These are phyloP conservation scores for Ceratina calcarata DNA, from an alignment of 1,140 invertebrate genomes.

Conservation along the genomic window DNA sequence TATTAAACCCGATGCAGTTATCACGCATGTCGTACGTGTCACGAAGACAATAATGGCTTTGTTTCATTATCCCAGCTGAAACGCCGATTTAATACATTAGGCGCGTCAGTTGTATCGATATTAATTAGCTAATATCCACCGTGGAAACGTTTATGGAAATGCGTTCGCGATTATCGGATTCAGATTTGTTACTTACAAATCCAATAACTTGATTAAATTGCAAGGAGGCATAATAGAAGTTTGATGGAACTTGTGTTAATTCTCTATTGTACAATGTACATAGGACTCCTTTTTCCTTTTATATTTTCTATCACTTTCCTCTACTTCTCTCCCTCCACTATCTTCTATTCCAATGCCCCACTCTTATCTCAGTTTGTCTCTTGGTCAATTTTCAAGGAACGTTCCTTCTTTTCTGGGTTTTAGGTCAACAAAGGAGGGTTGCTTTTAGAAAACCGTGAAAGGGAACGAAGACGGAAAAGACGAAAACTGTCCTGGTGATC, in stretches of 20 bases:
- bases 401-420: background rate
- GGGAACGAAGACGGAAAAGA: background rate
- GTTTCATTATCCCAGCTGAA: background rate
- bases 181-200: background rate
- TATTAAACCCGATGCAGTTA: background rate
- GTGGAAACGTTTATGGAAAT: background rate
- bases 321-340: background rate
- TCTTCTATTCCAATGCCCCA: background rate
- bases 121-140: background rate
- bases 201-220: background rate
- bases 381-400: conserved; percentile 34
- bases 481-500: conserved; percentile 25
- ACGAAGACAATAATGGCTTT: background rate
- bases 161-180: background rate
- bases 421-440: background rate
- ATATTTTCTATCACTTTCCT: too few relatives aligned
- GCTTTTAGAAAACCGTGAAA: background rate
- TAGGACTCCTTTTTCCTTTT: too few relatives aligned
- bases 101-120: background rate
- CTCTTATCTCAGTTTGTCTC: background rate
- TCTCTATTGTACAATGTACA: too few relatives aligned
- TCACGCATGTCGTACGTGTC: background rate
- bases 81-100: background rate
- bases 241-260: background rate
- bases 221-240: background rate